A percentile compares a stretch with the other conserved stretches of the same genome.
These are phyloP conservation scores for Drosophila hydei DNA, from an alignment of 1,140 invertebrate genomes.

Conservation along the genomic window DNA sequence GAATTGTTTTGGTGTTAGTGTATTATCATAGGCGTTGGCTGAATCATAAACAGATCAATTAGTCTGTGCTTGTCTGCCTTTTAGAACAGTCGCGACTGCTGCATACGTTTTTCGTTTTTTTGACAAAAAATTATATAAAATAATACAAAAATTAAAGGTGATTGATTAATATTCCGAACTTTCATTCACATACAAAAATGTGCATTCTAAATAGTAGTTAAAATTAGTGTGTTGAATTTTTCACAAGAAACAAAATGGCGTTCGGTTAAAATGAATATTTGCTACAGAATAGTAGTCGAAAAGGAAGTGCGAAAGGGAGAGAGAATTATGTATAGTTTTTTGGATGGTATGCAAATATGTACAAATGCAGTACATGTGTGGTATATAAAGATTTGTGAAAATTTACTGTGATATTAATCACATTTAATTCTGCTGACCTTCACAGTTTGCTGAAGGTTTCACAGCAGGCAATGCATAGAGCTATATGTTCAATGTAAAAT, in stretches of 20 bases:
- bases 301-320: background rate
- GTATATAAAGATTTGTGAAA: too few relatives aligned
- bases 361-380: too few relatives aligned
- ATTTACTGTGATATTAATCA: background rate
- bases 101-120: background rate
- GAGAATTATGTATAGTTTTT: too few relatives aligned
- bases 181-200: background rate
- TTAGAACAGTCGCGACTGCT: background rate
- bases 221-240: background rate
- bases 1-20: too few relatives aligned
- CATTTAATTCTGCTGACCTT: background rate
- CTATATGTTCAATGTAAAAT: slow-evolving; percentile 1
- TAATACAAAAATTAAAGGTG: too few relatives aligned
- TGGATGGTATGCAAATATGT: too few relatives aligned
- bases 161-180: too few relatives aligned
- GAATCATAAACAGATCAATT: background rate
- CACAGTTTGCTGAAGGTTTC: background rate
- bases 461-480: background rate
- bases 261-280: background rate
- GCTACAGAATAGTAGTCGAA: background rate
- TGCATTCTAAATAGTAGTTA: too few relatives aligned
- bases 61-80: background rate
- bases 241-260: background rate
- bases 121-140: background rate
- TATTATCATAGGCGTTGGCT: too few relatives aligned